Evolutionary conservation across 2,888 invertebrate genomes (phyloP).

Genomic region (Limenitis camilla): DNA sequence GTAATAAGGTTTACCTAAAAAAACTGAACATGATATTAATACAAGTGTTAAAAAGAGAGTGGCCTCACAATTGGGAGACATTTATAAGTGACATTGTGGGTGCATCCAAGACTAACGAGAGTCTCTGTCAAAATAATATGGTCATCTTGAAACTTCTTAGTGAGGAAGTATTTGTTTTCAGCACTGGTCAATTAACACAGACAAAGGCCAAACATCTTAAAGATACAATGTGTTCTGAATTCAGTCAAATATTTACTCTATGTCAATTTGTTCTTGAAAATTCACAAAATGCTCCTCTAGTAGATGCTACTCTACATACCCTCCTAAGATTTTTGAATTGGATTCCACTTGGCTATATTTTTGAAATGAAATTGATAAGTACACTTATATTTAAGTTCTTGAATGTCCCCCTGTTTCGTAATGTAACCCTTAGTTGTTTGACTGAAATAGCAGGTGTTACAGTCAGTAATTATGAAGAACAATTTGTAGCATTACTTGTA

Average conservation of each 20-base stretch:
- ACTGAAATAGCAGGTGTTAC: conserved; percentile 97
- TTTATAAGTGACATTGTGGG: conserved; percentile 99
- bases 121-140: conserved; percentile 99
- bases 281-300: conserved; percentile 96
- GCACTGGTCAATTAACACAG: conserved; percentile 97
- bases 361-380: conserved; percentile 97
- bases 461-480: conserved; percentile 92
- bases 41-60: conserved; percentile 98
- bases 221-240: conserved; percentile 99
- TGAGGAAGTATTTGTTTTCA: conserved; percentile 99
- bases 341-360: conserved; percentile 99
- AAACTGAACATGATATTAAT: conserved; percentile 99
- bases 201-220: conserved; percentile 99
- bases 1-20: conserved; percentile 96
- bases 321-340: conserved; percentile 97
- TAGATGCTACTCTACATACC: conserved; percentile 97
- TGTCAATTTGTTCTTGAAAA: conserved; percentile 99
- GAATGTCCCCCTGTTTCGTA: conserved; percentile 97
- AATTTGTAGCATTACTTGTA: conserved; percentile 91
- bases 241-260: conserved; percentile 97
- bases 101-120: conserved; percentile 98
- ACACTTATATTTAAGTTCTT: conserved; percentile 97
- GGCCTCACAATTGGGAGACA: conserved; percentile 99
- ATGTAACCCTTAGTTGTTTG: conserved; percentile 97
- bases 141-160: conserved; percentile 96